Conservation (phyloP, 2,113 vertebrate genomes). For the Platanista minor region DNA sequence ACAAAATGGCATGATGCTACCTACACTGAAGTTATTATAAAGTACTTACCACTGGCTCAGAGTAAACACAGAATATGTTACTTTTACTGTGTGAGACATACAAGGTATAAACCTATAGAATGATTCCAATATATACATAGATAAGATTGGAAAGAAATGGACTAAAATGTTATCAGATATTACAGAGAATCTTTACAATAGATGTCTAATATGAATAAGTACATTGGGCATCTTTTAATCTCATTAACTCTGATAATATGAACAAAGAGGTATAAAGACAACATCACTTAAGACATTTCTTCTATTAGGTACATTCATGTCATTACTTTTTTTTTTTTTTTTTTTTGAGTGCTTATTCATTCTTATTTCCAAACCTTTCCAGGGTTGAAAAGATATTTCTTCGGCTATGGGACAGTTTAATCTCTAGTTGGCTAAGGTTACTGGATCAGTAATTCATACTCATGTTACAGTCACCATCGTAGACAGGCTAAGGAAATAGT, state of each 20-base stretch:
- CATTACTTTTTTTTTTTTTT: background rate
- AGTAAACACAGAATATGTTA: background rate
- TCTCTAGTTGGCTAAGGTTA: background rate
- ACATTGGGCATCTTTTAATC: background rate
- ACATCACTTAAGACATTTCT: background rate
- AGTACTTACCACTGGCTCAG: background rate
- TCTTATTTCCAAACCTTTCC: background rate
- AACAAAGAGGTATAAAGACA: background rate
- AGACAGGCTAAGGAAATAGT: background rate
- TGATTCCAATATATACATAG: background rate
- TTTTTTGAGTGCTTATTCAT: background rate
- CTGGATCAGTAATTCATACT: background rate
- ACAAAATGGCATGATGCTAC: too few species aligned
- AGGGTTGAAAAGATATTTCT: background rate
- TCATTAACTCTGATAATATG: background rate
- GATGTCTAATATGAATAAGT: background rate
- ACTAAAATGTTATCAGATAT: background rate
- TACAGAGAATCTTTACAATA: background rate
- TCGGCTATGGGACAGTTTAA: background rate
- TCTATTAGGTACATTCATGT: background rate
- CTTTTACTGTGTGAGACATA: background rate
- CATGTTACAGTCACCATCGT: background rate
- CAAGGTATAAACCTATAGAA: background rate
- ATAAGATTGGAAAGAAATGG: background rate
- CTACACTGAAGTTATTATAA: too few species aligned